Evolutionary conservation across 2,113 vertebrate genomes (phyloP).

Genomic region (Thunnus thynnus): DNA sequence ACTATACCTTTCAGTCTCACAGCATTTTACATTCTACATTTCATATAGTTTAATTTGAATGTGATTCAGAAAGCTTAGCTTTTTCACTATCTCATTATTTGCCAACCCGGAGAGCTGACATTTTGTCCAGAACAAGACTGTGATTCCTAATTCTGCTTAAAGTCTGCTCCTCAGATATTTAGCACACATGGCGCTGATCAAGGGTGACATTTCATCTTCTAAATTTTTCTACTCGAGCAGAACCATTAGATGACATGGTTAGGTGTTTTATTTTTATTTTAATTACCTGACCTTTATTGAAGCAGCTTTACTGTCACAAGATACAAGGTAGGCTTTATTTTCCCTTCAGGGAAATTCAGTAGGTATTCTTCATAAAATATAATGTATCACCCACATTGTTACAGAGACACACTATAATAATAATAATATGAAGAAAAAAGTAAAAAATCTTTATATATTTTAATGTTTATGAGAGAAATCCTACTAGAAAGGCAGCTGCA

Average conservation of each 20-base stretch:
- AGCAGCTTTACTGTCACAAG: not conserved
- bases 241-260: constrained; percentile 5
- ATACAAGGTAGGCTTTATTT: not conserved
- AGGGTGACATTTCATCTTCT: constrained; percentile 58
- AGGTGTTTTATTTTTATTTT: constrained; percentile 27
- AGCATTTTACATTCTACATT: not conserved
- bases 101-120: constrained; percentile 37
- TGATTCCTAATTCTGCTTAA: constrained; percentile 34
- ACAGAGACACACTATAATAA: not conserved
- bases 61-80: constrained; percentile 10
- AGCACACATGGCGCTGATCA: constrained; percentile 8
- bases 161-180: constrained; percentile 25
- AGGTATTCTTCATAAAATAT: too few relatives aligned
- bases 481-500: not conserved
- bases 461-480: too few relatives aligned
- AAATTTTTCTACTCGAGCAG: constrained; percentile 30
- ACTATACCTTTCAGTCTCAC: not conserved
- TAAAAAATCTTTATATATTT: too few relatives aligned
- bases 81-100: constrained; percentile 40
- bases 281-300: constrained; percentile 45
- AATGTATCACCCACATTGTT: not conserved
- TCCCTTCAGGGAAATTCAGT: not conserved
- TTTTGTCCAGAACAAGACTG: constrained; percentile 49
- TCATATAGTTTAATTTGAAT: constrained; percentile 8
- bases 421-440: too few relatives aligned